phyloP scores from a whole-genome alignment of 2,113 vertebrate genomes.

The Passer montanus region DNA sequence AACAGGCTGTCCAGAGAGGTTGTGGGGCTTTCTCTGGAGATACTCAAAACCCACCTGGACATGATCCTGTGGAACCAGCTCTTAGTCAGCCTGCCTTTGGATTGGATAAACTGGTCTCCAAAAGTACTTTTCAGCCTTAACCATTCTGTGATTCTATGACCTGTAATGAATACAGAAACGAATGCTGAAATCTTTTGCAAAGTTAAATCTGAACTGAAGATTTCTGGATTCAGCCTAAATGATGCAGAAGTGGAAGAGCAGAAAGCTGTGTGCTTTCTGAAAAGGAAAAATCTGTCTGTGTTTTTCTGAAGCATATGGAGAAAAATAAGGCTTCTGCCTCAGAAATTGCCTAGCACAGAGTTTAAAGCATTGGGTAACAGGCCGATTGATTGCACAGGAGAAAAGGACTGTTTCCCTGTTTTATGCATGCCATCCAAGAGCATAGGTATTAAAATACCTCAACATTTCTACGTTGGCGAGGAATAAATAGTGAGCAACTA shows the following conservation, averaged over 20 bases:
- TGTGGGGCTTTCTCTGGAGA: neutral
- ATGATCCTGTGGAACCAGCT: accelerated
- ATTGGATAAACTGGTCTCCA: neutral
- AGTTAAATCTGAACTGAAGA: neutral
- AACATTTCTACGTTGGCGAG: conserved; percentile 47
- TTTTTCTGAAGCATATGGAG: neutral
- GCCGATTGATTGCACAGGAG: conserved; percentile 36
- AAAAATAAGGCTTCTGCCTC: neutral
- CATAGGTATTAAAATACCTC: conserved; percentile 55
- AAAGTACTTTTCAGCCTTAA: neutral
- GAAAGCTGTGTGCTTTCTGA: neutral
- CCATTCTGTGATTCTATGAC: neutral
- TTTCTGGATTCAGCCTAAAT: neutral
- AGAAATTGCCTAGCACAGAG: neutral
- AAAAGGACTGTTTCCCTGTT: neutral
- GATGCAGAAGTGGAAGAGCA: neutral
- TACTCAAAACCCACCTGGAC: neutral
- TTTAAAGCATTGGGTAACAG: neutral
- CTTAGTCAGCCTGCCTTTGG: no score
- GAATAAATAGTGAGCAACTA: conserved; percentile 71
- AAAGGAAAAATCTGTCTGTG: neutral
- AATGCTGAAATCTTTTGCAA: neutral
- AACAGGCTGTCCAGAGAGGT: neutral
- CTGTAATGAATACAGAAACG: neutral
- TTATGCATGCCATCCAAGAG: conserved; percentile 39